These are phyloP conservation scores for Pelodiscus sinensis DNA, from an alignment of 2,113 vertebrate genomes.

Conservation along the genomic window DNA sequence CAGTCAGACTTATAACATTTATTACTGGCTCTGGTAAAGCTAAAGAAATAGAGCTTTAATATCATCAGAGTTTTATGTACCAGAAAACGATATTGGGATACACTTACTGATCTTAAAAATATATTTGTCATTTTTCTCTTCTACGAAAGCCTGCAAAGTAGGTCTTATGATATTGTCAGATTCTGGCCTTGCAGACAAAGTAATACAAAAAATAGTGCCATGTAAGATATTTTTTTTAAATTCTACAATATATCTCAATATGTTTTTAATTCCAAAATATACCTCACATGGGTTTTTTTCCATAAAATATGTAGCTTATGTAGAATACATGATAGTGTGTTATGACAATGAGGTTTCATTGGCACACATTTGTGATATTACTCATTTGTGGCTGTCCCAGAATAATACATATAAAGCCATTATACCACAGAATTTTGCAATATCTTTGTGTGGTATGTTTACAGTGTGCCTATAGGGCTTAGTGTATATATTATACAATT, in stretches of 20 bases:
- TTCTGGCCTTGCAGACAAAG: not conserved
- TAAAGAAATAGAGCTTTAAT: not conserved
- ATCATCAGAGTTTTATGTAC: not conserved
- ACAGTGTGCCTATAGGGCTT: not conserved
- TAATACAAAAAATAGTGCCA: not conserved
- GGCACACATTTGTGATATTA: not conserved
- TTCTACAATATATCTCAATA: not conserved
- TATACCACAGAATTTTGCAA: not conserved
- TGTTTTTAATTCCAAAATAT: not conserved
- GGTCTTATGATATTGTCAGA: not conserved
- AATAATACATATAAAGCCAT: conserved; percentile 5
- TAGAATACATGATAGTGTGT: not conserved
- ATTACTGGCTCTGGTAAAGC: not conserved
- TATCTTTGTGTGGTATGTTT: not conserved
- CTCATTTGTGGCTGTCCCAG: not conserved
- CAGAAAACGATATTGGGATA: not conserved
- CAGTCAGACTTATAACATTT: not conserved
- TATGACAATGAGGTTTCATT: not conserved
- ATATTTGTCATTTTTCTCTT: conserved; percentile 13
- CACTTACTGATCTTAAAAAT: not conserved
- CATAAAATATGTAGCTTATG: not conserved
- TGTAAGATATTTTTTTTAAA: not conserved
- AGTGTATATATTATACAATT: not conserved
- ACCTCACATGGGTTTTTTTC: not conserved
- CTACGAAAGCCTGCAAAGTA: not conserved